Evolutionary conservation across 2,797 vertebrate genomes (phyloP).

Genomic region (Nyctalus aviator): DNA sequence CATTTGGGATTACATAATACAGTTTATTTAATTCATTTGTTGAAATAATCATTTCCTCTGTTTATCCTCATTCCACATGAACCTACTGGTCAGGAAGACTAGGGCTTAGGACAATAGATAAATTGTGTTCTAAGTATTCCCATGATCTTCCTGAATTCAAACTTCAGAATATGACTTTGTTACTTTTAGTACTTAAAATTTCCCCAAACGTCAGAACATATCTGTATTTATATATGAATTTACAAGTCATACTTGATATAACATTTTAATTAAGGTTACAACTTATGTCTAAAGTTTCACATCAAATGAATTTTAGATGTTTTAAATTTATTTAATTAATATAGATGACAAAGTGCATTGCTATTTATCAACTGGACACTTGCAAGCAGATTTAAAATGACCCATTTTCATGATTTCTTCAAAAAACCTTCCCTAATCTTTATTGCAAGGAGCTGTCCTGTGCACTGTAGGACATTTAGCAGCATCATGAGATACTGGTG

Average conservation of each 20-base stretch:
- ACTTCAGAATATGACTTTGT: conserved; percentile 41
- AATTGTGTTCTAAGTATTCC: conserved; percentile 41
- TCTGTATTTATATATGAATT: conserved; percentile 15
- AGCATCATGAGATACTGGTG: background rate
- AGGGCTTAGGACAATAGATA: conserved; percentile 7
- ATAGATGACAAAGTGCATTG: background rate
- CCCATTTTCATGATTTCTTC: conserved; percentile 37
- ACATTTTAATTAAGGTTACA: conserved; percentile 44
- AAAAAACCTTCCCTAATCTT: background rate
- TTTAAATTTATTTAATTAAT: conserved; percentile 56
- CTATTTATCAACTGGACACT: conserved; percentile 36
- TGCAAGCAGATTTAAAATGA: conserved; percentile 31
- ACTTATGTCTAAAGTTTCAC: conserved; percentile 28
- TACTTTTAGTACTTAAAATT: conserved; percentile 29
- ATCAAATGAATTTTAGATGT: conserved; percentile 24
- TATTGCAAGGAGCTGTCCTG: background rate
- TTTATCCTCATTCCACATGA: conserved; percentile 59
- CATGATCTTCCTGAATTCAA: conserved; percentile 43
- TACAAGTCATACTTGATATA: conserved; percentile 45
- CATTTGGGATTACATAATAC: conserved; percentile 40
- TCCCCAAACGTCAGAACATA: background rate
- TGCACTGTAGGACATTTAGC: background rate
- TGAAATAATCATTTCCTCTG: conserved; percentile 65
- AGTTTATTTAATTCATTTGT: conserved; percentile 62
- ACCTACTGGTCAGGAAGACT: conserved; percentile 7